phyloP scores from a whole-genome alignment of 1,140 invertebrate genomes.

The Bombus breviceps region DNA sequence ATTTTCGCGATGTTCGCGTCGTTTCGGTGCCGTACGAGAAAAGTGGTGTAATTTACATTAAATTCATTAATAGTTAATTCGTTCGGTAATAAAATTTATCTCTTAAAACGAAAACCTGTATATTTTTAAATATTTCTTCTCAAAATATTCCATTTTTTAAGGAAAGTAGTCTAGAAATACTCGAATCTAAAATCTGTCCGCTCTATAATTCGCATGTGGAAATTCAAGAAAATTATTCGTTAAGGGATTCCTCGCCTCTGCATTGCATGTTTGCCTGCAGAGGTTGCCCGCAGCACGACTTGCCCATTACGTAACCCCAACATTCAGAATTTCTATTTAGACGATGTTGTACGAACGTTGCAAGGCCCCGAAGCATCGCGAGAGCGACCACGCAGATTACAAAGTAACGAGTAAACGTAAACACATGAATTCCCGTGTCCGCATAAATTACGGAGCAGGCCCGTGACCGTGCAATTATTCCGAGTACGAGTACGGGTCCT shows the following conservation, averaged over 20 bases:
- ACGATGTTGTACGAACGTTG: slow-evolving; percentile 4
- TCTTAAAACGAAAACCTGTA: too few relatives aligned
- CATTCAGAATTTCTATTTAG: slow-evolving; percentile 45
- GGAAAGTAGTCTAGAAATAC: background rate
- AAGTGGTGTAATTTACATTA: background rate
- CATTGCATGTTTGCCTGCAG: background rate
- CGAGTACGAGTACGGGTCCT: background rate
- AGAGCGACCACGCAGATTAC: slow-evolving; percentile 1
- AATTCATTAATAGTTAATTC: too few relatives aligned
- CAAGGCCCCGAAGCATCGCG: background rate
- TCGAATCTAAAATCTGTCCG: background rate
- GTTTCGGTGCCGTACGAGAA: background rate
- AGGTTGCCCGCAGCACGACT: slow-evolving; percentile 1
- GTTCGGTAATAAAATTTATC: too few relatives aligned
- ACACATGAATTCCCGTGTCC: slow-evolving; percentile 4
- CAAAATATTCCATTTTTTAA: background rate
- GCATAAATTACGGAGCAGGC: slow-evolving; percentile 25
- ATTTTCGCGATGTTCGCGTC: background rate
- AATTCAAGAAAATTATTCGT: slow-evolving; percentile 4
- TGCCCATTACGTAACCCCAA: slow-evolving; percentile 19
- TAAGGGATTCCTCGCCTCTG: background rate
- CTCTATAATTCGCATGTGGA: background rate
- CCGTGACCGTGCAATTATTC: slow-evolving; percentile 19
- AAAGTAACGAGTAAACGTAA: slow-evolving; percentile 33
- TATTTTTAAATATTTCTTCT: too few relatives aligned